phyloP scores from a whole-genome alignment of 1,140 invertebrate species.

The Drosophila athabasca region DNA sequence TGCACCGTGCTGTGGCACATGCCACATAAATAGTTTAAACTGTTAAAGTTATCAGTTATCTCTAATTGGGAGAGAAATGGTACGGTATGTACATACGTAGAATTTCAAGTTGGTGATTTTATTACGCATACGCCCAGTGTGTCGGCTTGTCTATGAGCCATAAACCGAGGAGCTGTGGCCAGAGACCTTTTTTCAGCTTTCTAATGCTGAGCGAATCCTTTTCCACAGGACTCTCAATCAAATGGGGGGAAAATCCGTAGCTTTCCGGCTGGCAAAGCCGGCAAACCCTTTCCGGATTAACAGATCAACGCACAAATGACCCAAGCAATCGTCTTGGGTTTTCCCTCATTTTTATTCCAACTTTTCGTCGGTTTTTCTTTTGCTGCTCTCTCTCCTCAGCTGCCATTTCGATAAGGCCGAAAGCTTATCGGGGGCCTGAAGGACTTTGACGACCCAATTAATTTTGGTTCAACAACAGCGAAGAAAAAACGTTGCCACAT shows the following conservation, averaged over 20 bases:
- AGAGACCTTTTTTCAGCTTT: conserved; percentile 17
- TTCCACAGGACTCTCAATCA: conserved; percentile 42
- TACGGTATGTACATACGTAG: conserved; percentile 7
- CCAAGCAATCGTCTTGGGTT: conserved; percentile 57
- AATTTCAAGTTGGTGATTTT: conserved; percentile 45
- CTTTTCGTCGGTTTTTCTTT: conserved; percentile 5
- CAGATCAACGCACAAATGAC: conserved; percentile 69
- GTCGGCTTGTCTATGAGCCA: conserved; percentile 15
- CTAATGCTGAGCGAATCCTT: conserved; percentile 34
- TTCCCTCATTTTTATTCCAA: conserved; percentile 9
- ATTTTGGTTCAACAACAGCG: conserved; percentile 50
- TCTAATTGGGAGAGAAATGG: conserved; percentile 51
- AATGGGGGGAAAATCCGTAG: conserved; percentile 35
- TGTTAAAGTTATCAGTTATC: conserved; percentile 38
- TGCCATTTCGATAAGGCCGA: conserved; percentile 59
- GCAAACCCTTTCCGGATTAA: conserved; percentile 68
- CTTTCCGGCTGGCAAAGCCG: conserved; percentile 29
- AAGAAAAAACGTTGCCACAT: conserved; percentile 46
- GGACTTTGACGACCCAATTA: conserved; percentile 75
- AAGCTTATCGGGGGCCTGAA: conserved; percentile 60
- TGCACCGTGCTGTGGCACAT: conserved; percentile 8
- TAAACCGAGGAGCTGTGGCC: conserved; percentile 18
- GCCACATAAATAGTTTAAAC: conserved; percentile 28
- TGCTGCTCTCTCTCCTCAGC: conserved; percentile 6
- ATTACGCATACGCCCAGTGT: conserved; percentile 57